phyloP scores from a whole-genome alignment of 2,797 vertebrate species.

The Macropus fuliginosus region DNA sequence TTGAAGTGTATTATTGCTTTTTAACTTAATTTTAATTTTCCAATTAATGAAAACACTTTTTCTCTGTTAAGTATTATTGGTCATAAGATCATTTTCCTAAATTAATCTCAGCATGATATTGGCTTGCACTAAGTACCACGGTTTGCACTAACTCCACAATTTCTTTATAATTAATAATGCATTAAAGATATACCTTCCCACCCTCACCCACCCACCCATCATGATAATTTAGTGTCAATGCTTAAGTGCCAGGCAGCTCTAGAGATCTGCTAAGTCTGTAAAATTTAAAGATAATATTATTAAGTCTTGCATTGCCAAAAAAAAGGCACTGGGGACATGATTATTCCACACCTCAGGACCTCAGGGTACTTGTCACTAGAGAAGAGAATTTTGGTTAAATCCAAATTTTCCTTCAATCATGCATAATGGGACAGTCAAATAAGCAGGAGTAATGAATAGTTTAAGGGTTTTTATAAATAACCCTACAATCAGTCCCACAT shows the following conservation, averaged over 20 bases:
- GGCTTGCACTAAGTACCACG: background rate
- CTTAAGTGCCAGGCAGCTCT: background rate
- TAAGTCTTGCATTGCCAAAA: background rate
- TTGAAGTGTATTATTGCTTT: background rate
- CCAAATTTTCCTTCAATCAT: slow-evolving; percentile 56
- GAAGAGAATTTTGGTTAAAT: slow-evolving; percentile 26
- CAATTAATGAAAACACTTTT: background rate
- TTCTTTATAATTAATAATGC: background rate
- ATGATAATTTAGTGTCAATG: background rate
- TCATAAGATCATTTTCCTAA: background rate
- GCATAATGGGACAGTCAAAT: slow-evolving; percentile 36
- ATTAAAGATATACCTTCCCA: background rate
- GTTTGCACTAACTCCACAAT: background rate
- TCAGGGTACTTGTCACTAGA: background rate
- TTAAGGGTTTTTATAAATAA: slow-evolving; percentile 49
- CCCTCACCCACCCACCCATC: background rate
- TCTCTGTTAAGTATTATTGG: background rate
- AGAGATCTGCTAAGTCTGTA: background rate
- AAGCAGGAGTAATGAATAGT: slow-evolving; percentile 19
- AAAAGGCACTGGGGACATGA: background rate
- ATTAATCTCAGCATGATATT: background rate
- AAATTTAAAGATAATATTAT: background rate
- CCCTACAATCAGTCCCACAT: slow-evolving; percentile 1
- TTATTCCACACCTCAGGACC: background rate
- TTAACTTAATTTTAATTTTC: background rate